Conservation (phyloP, 2,797 vertebrate genomes). For the Syngnathus rostellatus region DNA sequence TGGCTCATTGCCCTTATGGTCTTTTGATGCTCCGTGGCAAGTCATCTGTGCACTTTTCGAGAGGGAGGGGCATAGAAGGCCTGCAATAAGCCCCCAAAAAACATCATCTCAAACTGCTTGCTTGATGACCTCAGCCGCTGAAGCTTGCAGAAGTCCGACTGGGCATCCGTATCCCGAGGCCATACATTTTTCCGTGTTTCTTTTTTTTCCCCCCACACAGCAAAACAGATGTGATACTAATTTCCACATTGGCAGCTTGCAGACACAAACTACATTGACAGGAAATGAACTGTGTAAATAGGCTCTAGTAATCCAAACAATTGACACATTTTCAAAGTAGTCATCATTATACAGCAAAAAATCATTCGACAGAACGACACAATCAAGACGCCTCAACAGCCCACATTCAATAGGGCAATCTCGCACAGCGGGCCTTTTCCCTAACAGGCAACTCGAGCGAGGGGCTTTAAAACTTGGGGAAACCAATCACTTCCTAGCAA, state of each 20-base stretch:
- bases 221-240: conserved; percentile 9
- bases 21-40: conserved; percentile 84
- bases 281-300: no score
- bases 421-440: conserved; percentile 66
- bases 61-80: conserved; percentile 33
- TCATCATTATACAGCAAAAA: no score
- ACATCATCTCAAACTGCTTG: conserved; percentile 65
- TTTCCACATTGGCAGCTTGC: no score
- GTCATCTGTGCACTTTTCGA: conserved; percentile 71
- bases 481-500: conserved; percentile 68
- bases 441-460: conserved; percentile 63
- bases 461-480: conserved; percentile 71
- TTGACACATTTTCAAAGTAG: background rate
- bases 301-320: background rate
- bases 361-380: no score
- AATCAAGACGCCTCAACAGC: conserved; percentile 25
- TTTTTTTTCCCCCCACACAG: conserved; percentile 11
- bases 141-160: conserved; percentile 59
- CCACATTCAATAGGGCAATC: conserved; percentile 56
- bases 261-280: no score
- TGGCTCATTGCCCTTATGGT: conserved; percentile 97
- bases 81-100: conserved; percentile 52
- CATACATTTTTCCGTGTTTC: background rate
- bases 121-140: conserved; percentile 60
- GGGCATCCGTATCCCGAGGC: conserved; percentile 49